Evolutionary conservation across 2,888 invertebrate genomes (phyloP), one percentile per base, ranked within the genome.

Genomic region (Leistus spinibarbis): DNA sequence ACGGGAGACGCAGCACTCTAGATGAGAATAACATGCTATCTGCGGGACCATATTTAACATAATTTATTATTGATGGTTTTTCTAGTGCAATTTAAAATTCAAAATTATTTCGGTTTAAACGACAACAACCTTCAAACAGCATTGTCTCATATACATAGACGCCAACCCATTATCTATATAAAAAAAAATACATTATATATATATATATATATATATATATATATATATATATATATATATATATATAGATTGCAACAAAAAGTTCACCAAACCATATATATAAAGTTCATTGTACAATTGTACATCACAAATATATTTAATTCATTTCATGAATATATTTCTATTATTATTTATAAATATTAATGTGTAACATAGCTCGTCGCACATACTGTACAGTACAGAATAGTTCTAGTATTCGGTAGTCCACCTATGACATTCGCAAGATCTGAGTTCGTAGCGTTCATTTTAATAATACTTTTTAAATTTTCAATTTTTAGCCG

Each of bases 71-170:
- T 27, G 69, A 70, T 70, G 69, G 53, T 19, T 64, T 60, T 64
- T 71, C 64, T 71, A 63, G 71, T 64, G 71, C 71, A 69, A 57
- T 69, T 69, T 69, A 63, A 71, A 71, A 71, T 63, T 70, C 63
- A 17, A 62, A 63, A 64, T 71, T 40, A 53, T 71, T 63, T 63
- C 13, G 7, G 40, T 40, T 40, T 40, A 40, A 40, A 40, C 64
- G 64, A 71, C 40, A 40, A 63, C 64, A 64, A 40, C 60, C 20
- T 60, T 19, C 60, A 60, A 10, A 19, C 60, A 60, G 19, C 22
- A 22, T 60, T 60, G 60, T 60, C 10, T 60, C 4, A 10, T 10
- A 16, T 19, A 60, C 13, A 10, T 54, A 54, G 13, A 16, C 13
- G 16, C 16, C 16, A 54, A 16, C 16, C 1, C 54, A 5, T 54